Conservation (phyloP, 2,797 vertebrate species). For the Gymnothorax javanicus region DNA sequence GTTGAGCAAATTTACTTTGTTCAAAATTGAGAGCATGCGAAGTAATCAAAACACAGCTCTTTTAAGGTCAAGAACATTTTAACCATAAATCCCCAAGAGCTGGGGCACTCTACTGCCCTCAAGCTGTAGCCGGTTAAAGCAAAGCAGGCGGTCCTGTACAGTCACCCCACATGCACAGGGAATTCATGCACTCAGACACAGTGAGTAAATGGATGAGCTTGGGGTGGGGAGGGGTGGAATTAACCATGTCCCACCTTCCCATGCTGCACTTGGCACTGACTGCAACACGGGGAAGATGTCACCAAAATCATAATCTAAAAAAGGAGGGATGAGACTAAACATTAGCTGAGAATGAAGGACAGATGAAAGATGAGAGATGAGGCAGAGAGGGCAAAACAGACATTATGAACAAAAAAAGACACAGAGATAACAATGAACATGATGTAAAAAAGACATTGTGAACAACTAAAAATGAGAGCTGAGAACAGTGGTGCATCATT, state of each 20-base stretch:
- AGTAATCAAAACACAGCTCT: too few species aligned
- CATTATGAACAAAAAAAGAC: constrained; percentile 42
- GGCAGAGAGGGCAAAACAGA: constrained; percentile 45
- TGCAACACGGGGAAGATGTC: constrained; percentile 98
- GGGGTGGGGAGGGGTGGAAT: constrained; percentile 56
- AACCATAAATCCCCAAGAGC: not conserved
- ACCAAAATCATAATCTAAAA: constrained; percentile 99
- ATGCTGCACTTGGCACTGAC: constrained; percentile 97
- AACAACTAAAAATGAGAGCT: not conserved
- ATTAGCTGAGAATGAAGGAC: constrained; percentile 69
- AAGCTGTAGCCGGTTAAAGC: not conserved
- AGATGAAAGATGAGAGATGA: constrained; percentile 28
- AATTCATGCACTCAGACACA: constrained; percentile 73
- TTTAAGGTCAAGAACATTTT: not conserved
- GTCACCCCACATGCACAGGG: not conserved
- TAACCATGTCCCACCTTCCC: constrained; percentile 97
- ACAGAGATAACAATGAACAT: constrained; percentile 51
- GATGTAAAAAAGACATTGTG: constrained; percentile 37
- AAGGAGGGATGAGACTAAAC: constrained; percentile 86
- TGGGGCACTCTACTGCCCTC: not conserved
- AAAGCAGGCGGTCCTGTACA: not conserved
- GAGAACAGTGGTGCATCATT: not conserved
- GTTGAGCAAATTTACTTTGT: too few species aligned
- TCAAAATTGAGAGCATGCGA: too few species aligned
- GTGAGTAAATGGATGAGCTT: constrained; percentile 50